Percentiles rank a stretch among this genome's conserved stretches.
Conservation (phyloP, 1,140 invertebrate genomes). For the Drosophila lacertosa region DNA sequence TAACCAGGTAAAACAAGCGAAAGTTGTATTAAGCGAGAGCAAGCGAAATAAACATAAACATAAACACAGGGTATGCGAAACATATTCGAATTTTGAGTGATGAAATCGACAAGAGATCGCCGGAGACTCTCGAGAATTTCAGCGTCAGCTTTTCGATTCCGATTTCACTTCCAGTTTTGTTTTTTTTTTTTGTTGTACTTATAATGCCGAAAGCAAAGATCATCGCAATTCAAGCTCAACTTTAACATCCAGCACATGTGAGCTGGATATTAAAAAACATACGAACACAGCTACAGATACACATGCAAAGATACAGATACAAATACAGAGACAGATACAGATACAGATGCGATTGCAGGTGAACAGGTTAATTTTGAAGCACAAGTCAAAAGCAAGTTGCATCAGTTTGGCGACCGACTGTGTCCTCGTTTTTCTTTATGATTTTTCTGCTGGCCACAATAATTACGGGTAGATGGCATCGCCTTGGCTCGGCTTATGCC, state of each 20-base stretch:
- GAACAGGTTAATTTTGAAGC: conserved; percentile 56
- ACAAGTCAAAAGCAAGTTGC: conserved; percentile 32
- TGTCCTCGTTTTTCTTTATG: conserved; percentile 18
- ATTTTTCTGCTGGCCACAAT: conserved; percentile 22
- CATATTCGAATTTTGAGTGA: conserved; percentile 41
- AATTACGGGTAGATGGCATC: conserved; percentile 29
- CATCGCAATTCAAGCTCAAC: conserved; percentile 56
- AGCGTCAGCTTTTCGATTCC: conserved; percentile 16
- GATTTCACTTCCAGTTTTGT: conserved; percentile 69
- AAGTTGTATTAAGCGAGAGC: conserved; percentile 17
- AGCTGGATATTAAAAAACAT: conserved; percentile 28
- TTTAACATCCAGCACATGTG: conserved; percentile 34
- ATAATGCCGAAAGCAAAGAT: conserved; percentile 53
- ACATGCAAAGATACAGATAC: conserved; percentile 28
- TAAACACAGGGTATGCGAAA: no score
- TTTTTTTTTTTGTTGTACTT: conserved; percentile 43
- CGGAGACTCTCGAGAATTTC: conserved; percentile 48
- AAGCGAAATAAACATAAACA: no score
- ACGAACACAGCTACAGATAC: conserved; percentile 27
- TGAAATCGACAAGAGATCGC: conserved; percentile 39
- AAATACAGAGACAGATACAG: conserved; percentile 25
- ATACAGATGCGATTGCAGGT: conserved; percentile 37
- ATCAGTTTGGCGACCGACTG: conserved; percentile 22
- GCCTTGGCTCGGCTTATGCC: conserved; percentile 10
- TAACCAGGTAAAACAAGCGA: conserved; percentile 35